A percentile compares a stretch with the other conserved stretches of the same genome.
Evolutionary conservation across 2,797 vertebrate species (phyloP).

Genomic region (Etheostoma nigrum): DNA sequence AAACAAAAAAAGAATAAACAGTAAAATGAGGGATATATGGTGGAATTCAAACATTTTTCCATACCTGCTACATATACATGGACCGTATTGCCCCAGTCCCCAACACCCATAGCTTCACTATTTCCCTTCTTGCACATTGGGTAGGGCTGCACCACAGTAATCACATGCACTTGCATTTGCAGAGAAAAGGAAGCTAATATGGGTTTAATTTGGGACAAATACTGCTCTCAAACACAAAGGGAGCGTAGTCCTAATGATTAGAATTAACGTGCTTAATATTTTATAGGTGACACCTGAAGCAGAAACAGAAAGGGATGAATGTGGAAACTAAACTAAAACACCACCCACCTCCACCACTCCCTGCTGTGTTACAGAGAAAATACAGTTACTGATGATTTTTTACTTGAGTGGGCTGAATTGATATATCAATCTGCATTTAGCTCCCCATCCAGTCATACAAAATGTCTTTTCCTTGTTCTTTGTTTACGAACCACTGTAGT

Average conservation of each 20-base stretch:
- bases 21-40: too few species aligned
- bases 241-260: constrained; percentile 26
- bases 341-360: too few species aligned
- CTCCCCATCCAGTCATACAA: constrained; percentile 22
- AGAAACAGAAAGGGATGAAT: too few species aligned
- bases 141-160: background rate
- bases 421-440: constrained; percentile 58
- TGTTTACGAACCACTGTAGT: constrained; percentile 37
- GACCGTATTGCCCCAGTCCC: background rate
- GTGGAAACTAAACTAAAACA: too few species aligned
- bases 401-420: constrained; percentile 35
- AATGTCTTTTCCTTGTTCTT: constrained; percentile 16
- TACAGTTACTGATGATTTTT: constrained; percentile 40
- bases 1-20: too few species aligned
- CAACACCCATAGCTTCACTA: background rate
- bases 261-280: constrained; percentile 57
- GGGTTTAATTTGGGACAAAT: constrained; percentile 37
- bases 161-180: constrained; percentile 17
- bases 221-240: constrained; percentile 34
- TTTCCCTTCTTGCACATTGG: constrained; percentile 20
- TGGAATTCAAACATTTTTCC: too few species aligned
- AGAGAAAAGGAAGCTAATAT: constrained; percentile 29
- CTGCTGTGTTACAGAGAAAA: constrained; percentile 10
- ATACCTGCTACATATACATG: background rate
- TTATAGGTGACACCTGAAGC: constrained; percentile 28